Percentiles rank a stretch among this genome's conserved stretches.
These are phyloP conservation scores for Mythimna ferrago DNA, from an alignment of 2,888 invertebrate species.

Conservation along the genomic window DNA sequence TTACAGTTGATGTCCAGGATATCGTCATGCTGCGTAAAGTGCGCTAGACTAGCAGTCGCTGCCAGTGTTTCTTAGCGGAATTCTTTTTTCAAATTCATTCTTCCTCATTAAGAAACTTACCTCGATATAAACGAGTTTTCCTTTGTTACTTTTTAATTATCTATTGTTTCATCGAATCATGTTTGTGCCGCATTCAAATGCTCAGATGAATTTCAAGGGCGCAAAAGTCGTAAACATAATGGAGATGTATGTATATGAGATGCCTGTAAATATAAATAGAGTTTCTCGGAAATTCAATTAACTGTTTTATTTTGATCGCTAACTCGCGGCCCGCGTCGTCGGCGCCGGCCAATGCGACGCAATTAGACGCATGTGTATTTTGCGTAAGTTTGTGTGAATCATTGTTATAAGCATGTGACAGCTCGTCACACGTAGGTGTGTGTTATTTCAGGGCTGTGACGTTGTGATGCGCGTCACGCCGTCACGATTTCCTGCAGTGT, in stretches of 20 bases:
- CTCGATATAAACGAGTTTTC: slow-evolving; percentile 11
- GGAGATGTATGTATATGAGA: slow-evolving; percentile 67
- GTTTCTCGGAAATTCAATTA: slow-evolving; percentile 78
- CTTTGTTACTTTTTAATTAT: slow-evolving; percentile 48
- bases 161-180: slow-evolving; percentile 34
- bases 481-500: slow-evolving; percentile 38
- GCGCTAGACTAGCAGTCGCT: slow-evolving; percentile 7
- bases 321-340: slow-evolving; percentile 59
- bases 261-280: slow-evolving; percentile 76
- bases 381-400: slow-evolving; percentile 67
- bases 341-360: slow-evolving; percentile 59
- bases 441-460: slow-evolving; percentile 54
- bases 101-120: slow-evolving; percentile 13
- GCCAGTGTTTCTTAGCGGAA: no score
- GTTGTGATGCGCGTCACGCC: slow-evolving; percentile 47
- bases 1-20: not conserved
- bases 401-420: slow-evolving; percentile 55
- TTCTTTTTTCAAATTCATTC: no score
- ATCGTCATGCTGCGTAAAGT: not conserved
- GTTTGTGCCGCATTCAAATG: slow-evolving; percentile 40
- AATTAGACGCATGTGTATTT: slow-evolving; percentile 60
- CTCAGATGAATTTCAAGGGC: slow-evolving; percentile 70
- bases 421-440: slow-evolving; percentile 29
- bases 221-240: slow-evolving; percentile 64
- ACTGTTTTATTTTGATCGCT: slow-evolving; percentile 70